Conservation (phyloP, 2,888 invertebrate species). For the Ptilodon capucinus region DNA sequence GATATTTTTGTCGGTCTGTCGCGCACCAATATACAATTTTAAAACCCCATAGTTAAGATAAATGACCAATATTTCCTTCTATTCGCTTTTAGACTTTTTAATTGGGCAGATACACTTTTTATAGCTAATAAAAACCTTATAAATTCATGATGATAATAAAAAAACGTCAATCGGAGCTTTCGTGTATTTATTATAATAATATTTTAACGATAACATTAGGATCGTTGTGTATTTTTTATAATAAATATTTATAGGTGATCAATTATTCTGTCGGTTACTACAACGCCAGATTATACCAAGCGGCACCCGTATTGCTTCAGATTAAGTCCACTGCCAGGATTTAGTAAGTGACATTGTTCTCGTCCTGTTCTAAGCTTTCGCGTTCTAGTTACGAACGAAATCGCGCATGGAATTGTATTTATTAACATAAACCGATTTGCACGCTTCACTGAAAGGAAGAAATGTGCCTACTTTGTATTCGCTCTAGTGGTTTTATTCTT, state of each 20-base stretch:
- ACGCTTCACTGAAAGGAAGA: background rate
- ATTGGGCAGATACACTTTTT: conserved; percentile 10
- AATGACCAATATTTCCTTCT: conserved; percentile 33
- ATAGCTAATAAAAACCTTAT: background rate
- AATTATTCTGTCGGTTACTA: conserved; percentile 16
- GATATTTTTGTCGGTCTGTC: conserved; percentile 50
- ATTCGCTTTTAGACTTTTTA: conserved; percentile 25
- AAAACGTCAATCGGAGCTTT: background rate
- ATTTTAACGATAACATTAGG: conserved; percentile 16
- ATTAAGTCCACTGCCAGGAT: background rate
- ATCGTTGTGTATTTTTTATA: conserved; percentile 14
- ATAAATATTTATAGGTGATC: conserved; percentile 24
- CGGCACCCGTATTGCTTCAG: conserved; percentile 11
- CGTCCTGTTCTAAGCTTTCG: background rate
- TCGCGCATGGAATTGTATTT: background rate
- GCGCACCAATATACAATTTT: conserved; percentile 47
- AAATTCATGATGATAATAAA: background rate
- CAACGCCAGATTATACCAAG: conserved; percentile 9
- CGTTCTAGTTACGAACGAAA: background rate
- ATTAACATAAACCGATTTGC: background rate
- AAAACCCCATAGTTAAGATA: conserved; percentile 38
- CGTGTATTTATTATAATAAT: background rate
- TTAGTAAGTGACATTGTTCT: background rate
- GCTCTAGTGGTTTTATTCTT: too few species aligned
- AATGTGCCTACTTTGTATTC: too few species aligned